These are phyloP conservation scores for Platorchestia sp. DNA, from an alignment of 1,140 invertebrate genomes.

Conservation along the genomic window DNA sequence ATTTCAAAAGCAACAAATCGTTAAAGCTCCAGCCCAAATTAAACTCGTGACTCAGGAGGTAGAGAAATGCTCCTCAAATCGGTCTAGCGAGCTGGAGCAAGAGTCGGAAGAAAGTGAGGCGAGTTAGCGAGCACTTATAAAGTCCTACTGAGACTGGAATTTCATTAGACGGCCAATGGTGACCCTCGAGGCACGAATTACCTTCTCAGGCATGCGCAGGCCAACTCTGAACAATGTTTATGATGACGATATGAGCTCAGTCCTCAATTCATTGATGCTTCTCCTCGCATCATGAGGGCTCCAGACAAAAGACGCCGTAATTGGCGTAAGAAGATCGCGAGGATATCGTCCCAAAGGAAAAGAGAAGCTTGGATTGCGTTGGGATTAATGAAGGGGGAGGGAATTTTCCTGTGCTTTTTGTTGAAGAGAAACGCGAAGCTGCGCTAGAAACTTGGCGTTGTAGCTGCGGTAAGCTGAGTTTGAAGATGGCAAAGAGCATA, in stretches of 20 bases:
- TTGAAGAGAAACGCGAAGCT: not conserved
- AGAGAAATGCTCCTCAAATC: not conserved
- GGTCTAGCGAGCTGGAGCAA: not conserved
- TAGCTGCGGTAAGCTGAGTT: not conserved
- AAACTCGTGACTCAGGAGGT: not conserved
- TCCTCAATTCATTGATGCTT: constrained; percentile 30
- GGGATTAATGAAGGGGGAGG: not conserved
- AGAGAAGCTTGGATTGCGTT: not conserved
- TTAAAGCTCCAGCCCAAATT: not conserved
- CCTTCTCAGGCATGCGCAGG: constrained; percentile 36
- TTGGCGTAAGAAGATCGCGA: constrained; percentile 34
- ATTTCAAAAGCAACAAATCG: not conserved
- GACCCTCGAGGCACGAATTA: constrained; percentile 40
- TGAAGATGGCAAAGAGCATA: no score
- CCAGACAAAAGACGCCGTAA: constrained; percentile 29
- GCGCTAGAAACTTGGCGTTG: not conserved
- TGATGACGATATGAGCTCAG: constrained; percentile 35
- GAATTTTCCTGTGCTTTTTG: not conserved
- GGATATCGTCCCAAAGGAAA: not conserved
- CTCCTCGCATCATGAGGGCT: not conserved
- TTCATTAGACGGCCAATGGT: constrained; percentile 51
- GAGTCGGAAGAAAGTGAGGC: constrained; percentile 9
- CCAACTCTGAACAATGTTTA: constrained; percentile 48
- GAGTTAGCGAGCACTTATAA: constrained; percentile 49
- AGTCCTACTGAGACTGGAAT: constrained; percentile 45